Evolutionary conservation across 2,888 invertebrate genomes (phyloP).

Genomic region (Pinctada fucata): DNA sequence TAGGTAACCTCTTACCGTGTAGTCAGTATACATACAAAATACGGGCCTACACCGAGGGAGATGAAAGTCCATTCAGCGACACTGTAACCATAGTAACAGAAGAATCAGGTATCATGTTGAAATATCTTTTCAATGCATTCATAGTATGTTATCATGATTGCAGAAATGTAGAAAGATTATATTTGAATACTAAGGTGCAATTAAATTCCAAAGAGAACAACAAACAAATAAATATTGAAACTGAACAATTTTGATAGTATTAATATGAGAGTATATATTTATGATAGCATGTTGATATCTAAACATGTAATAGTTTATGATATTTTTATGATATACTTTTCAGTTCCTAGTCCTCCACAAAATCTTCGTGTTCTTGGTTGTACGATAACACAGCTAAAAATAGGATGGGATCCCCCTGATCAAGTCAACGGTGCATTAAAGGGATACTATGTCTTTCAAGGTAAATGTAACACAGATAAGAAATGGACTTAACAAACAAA

Average conservation of each 20-base stretch:
- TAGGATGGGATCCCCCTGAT: conserved; percentile 75
- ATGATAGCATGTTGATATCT: too few species aligned
- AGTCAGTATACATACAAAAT: conserved; percentile 68
- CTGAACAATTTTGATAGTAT: too few species aligned
- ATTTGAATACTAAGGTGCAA: too few species aligned
- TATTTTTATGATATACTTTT: too few species aligned
- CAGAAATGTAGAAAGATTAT: too few species aligned
- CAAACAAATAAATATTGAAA: too few species aligned
- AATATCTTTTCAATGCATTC: too few species aligned
- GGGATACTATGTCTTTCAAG: conserved; percentile 72
- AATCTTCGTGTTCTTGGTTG: conserved; percentile 70
- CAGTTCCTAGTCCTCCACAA: conserved; percentile 70
- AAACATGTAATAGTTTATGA: too few species aligned
- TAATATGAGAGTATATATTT: too few species aligned
- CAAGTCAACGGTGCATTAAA: conserved; percentile 67
- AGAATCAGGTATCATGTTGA: conserved; percentile 61
- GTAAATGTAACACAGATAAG: conserved; percentile 49
- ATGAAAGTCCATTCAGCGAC: conserved; percentile 72
- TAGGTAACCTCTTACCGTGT: conserved; percentile 64
- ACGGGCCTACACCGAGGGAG: conserved; percentile 70
- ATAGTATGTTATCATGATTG: too few species aligned
- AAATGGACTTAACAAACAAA: neutral
- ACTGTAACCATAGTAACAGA: conserved; percentile 64
- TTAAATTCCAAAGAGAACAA: too few species aligned
- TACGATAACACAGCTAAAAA: conserved; percentile 74